These are phyloP conservation scores for Geotrupes spiniger DNA, from an alignment of 2,888 invertebrate species.

Conservation along the genomic window DNA sequence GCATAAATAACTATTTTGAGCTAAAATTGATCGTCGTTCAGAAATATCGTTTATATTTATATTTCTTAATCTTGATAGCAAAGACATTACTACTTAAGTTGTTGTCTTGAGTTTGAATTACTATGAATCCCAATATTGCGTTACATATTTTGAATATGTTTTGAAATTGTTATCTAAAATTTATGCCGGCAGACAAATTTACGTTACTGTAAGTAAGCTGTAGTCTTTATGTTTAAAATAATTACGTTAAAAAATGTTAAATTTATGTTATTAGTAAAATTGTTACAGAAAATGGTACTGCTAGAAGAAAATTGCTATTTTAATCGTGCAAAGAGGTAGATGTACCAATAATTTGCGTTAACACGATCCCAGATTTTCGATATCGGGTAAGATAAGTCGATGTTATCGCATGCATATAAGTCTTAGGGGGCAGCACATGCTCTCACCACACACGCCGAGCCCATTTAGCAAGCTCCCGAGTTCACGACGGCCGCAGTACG, in stretches of 20 bases:
- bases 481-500: slow-evolving; percentile 35
- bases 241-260: background rate
- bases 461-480: slow-evolving; percentile 31
- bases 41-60: no score
- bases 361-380: slow-evolving; percentile 33
- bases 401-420: slow-evolving; percentile 26
- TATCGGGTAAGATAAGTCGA: slow-evolving; percentile 34
- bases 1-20: no score
- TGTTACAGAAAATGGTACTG: background rate
- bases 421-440: slow-evolving; percentile 5
- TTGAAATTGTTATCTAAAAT: no score
- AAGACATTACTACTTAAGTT: no score
- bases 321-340: slow-evolving; percentile 6
- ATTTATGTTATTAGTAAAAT: slow-evolving; percentile 4
- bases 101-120: no score
- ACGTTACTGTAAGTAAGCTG: no score
- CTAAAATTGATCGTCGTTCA: no score
- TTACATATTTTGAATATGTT: no score
- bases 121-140: no score
- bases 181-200: no score
- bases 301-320: slow-evolving; percentile 2
- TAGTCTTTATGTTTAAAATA: no score
- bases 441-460: slow-evolving; percentile 39
- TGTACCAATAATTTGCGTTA: slow-evolving; percentile 36
- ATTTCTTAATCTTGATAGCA: no score